These are phyloP conservation scores for Microplitis deprimator DNA, from an alignment of 2,888 invertebrate genomes.

Conservation along the genomic window DNA sequence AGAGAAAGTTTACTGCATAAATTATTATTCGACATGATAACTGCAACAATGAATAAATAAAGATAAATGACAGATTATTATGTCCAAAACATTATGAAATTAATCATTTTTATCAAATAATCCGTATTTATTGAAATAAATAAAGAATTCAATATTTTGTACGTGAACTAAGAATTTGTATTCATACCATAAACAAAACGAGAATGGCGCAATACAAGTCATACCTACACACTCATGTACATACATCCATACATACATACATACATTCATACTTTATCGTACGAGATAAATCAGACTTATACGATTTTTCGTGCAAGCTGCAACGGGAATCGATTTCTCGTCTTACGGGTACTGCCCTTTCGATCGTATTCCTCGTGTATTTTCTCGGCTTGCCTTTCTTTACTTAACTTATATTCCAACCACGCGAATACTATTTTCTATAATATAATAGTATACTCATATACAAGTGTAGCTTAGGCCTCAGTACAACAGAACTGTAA, in stretches of 20 bases:
- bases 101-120: neutral
- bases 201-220: conserved; percentile 23
- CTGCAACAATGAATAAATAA: too few species aligned
- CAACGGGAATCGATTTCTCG: conserved; percentile 39
- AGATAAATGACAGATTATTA: too few species aligned
- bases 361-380: conserved; percentile 23
- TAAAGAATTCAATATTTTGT: neutral
- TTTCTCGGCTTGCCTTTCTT: conserved; percentile 19
- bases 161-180: conserved; percentile 12
- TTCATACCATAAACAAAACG: conserved; percentile 27
- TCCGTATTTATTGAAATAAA: neutral
- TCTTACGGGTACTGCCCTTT: conserved; percentile 40
- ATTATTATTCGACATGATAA: too few species aligned
- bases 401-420: neutral
- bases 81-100: too few species aligned
- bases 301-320: conserved; percentile 31
- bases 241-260: neutral
- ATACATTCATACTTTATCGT: conserved; percentile 20
- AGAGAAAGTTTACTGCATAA: too few species aligned
- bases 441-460: neutral
- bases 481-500: conserved; percentile 15
- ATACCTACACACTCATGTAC: neutral
- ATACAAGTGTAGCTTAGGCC: neutral
- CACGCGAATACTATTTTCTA: neutral
- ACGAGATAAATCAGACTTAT: conserved; percentile 40